Conservation (phyloP, 2,797 vertebrate species). For the Carapus acus region DNA sequence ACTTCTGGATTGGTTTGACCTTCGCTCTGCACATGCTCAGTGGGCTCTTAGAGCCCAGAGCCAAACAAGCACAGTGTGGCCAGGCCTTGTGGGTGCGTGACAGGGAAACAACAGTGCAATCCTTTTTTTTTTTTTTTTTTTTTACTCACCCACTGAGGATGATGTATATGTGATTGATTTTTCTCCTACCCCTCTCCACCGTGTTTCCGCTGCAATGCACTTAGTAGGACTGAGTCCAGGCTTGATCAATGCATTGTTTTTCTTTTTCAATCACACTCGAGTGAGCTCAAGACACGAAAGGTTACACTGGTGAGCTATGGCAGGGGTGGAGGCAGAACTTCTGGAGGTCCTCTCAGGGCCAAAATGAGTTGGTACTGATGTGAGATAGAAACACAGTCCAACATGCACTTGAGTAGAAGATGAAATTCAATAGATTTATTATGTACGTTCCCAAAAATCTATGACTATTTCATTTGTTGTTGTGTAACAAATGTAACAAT, state of each 20-base stretch:
- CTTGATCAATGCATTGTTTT: constrained; percentile 77
- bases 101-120: constrained; percentile 68
- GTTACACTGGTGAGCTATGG: constrained; percentile 70
- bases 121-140: constrained; percentile 54
- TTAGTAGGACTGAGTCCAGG: constrained; percentile 69
- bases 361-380: constrained; percentile 38
- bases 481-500: too few species aligned
- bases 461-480: too few species aligned
- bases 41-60: constrained; percentile 57
- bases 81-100: constrained; percentile 66
- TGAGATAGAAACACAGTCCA: constrained; percentile 9
- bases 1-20: constrained; percentile 73
- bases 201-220: constrained; percentile 66
- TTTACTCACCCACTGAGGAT: constrained; percentile 63
- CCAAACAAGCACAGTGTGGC: constrained; percentile 59
- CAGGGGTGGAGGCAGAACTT: constrained; percentile 58
- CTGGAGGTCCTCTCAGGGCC: constrained; percentile 56
- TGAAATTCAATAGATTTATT: constrained; percentile 22
- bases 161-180: constrained; percentile 75
- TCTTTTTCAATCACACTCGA: constrained; percentile 74
- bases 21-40: constrained; percentile 69
- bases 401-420: constrained; percentile 11
- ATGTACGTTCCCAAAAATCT: constrained; percentile 10
- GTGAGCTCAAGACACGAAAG: constrained; percentile 70
- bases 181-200: constrained; percentile 58